Evolutionary conservation across 2,888 invertebrate genomes (phyloP), one percentile per base, ranked within the genome.

Genomic region (Disparrhopalites patrizii): DNA sequence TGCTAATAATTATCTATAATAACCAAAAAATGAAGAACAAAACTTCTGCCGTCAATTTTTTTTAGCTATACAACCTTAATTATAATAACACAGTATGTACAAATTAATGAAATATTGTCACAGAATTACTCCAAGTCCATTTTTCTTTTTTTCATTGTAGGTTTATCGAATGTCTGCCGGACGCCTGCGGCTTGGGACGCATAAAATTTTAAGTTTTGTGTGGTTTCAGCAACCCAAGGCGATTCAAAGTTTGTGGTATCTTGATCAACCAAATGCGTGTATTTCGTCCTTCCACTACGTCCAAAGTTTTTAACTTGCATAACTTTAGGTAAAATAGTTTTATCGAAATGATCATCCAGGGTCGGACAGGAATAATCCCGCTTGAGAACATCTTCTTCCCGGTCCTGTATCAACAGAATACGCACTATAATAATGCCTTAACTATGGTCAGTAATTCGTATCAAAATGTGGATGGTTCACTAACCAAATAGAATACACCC

Each of bases 251-350:
- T 91, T 0, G 99, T 99, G 0, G 98, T 99, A 78, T 99, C 99
- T 80, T 99, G 99, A 80, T 97, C 98, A 0, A 99, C 97, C 77
- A 99, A 83, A 81, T 99, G 99, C 0, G 99, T 99, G 81, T 99
- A 99, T 78, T 99, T 99, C 0, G 99, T 98, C 61, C 99, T 86
- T 4, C 98, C 98, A 58, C 98, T 97, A 1, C 98, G 88, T 13
- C 99, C 99, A 80, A 99, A 99, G 82, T 99, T 98, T 82, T 99
- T 99, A 50, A 99, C 99, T 86, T 98, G 98, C 98, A 99, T 99
- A 75, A 99, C 98, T 84, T 98, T 97, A 1, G 99, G 99, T 69
- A 99, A 80, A 73, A 98, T 91, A 30, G 97, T 95, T 81, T 99
- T 99, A 79, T 99, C 96, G 79, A 99, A 99, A 80, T 97, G 96